Base-by-base conservation (phyloP, 2,113 vertebrate species). In the Machaerirhynchus nigripectus region DNA sequence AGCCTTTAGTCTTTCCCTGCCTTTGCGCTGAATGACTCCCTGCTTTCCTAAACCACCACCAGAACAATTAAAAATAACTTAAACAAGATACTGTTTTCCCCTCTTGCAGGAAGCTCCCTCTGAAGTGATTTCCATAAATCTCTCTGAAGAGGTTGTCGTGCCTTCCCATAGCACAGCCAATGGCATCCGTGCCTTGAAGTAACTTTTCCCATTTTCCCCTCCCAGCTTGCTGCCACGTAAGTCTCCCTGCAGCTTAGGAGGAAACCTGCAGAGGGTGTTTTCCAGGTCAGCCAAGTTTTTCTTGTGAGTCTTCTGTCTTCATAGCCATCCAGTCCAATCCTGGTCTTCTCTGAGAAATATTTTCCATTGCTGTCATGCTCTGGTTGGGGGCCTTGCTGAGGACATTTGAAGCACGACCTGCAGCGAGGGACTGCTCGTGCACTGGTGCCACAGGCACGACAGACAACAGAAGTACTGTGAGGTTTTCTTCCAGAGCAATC, bases 1-100 rank as follows among this genome's bases (percentile, higher is more conserved):
- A 96, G 69, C 47, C 81, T 70, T 83, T n/a, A 71, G 93, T 95
- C 70, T 69, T 90, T 46, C 83, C 53, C 35, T 87, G 55, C 46
- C 33, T 81, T 76, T 5, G 26, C 26, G 14, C 15, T 65, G 57
- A 59, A 90, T 26, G 91, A 61, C 57, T 95, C 92, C 42, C 22
- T 55, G 69, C 56, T 39, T 95, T 83, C 88, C 60, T 87, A 91
- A 95, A 90, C 70, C 60, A 81, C 46, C 0, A 1, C 23, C 64
- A 91, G 30, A 84, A 86, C 76, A 96, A 94, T 92, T 96, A 93
- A 83, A 91, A 68, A 73, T 82, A 93, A 46, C 80, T 86, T 69
- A 77, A 93, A 90, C 77, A 81, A 87, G 90, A 86, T 53, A 93
- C 16, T 5, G 0, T 63, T 85, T 93, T 65, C 75, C 39, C n/a